Percentiles rank a stretch among this genome's conserved stretches.
Evolutionary conservation across 2,113 vertebrate species (phyloP).

Genomic region (Monopterus albus): DNA sequence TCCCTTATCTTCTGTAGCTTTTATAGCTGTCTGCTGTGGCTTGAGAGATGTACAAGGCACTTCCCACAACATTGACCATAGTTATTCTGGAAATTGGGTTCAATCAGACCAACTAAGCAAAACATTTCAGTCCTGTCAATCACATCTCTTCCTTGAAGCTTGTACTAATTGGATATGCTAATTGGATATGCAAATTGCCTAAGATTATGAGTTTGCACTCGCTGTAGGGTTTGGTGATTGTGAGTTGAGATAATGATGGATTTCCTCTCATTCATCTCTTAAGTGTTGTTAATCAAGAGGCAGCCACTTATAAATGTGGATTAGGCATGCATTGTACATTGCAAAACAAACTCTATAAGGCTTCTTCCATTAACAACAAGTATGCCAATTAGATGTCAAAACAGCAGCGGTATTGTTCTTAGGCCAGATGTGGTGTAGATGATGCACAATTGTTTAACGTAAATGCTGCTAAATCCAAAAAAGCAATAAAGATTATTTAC

Average conservation of each 20-base stretch:
- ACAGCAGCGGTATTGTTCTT: conserved; percentile 27
- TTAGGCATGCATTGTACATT: conserved; percentile 55
- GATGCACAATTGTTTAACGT: background rate
- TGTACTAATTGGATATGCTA: conserved; percentile 76
- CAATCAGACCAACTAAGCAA: conserved; percentile 46
- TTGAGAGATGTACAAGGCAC: conserved; percentile 2
- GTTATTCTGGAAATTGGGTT: conserved; percentile 33
- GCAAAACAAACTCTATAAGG: conserved; percentile 48
- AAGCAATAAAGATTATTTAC: background rate
- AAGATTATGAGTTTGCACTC: conserved; percentile 58
- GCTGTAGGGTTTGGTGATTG: conserved; percentile 69
- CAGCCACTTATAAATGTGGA: conserved; percentile 60
- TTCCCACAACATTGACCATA: background rate
- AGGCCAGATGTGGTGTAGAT: conserved; percentile 25
- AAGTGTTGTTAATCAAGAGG: conserved; percentile 66
- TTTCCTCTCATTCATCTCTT: conserved; percentile 67
- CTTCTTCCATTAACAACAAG: conserved; percentile 50
- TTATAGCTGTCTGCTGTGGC: no score
- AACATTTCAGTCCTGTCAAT: conserved; percentile 61
- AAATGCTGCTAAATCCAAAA: conserved; percentile 16
- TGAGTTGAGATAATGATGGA: conserved; percentile 59
- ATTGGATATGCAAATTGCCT: conserved; percentile 75
- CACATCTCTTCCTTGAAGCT: conserved; percentile 62
- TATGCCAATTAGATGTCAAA: conserved; percentile 43
- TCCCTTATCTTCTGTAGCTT: background rate